Evolutionary conservation across 2,113 vertebrate genomes (phyloP).

Genomic region (Psittacula cyanocephala): DNA sequence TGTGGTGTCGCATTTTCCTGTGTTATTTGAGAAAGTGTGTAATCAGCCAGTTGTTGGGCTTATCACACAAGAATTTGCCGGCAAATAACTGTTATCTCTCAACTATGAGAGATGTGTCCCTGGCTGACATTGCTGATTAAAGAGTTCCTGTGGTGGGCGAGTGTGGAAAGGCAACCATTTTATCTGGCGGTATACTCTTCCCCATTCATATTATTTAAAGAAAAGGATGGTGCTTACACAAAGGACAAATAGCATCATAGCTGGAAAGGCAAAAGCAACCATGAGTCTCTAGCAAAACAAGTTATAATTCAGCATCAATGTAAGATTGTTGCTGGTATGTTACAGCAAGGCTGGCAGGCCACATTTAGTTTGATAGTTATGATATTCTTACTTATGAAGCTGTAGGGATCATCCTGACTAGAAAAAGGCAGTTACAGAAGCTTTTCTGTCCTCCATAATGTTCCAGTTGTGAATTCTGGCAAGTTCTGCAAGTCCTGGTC

Average conservation of each 20-base stretch:
- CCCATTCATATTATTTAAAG: neutral
- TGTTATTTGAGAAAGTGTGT: conserved; percentile 36
- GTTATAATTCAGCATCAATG: neutral
- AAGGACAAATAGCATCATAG: neutral
- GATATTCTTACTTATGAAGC: neutral
- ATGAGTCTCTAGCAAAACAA: neutral
- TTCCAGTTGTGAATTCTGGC: neutral
- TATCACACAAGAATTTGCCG: conserved; percentile 37
- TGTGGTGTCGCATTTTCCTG: neutral
- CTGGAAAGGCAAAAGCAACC: conserved; percentile 12
- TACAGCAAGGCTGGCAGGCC: neutral
- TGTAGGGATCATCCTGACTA: neutral
- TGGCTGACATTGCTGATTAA: conserved; percentile 52
- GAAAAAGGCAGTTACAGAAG: neutral
- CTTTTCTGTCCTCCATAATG: neutral
- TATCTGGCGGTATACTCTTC: neutral
- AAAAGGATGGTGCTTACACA: neutral
- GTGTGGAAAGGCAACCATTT: conserved; percentile 28
- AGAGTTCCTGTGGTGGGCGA: neutral
- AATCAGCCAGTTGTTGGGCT: conserved; percentile 37
- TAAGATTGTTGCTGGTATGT: neutral
- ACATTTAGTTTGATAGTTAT: neutral
- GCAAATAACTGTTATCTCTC: conserved; percentile 60
- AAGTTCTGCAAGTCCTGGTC: neutral
- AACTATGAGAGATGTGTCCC: conserved; percentile 28